phyloP scores from a whole-genome alignment of 2,888 invertebrate genomes.

The Drepana falcataria region DNA sequence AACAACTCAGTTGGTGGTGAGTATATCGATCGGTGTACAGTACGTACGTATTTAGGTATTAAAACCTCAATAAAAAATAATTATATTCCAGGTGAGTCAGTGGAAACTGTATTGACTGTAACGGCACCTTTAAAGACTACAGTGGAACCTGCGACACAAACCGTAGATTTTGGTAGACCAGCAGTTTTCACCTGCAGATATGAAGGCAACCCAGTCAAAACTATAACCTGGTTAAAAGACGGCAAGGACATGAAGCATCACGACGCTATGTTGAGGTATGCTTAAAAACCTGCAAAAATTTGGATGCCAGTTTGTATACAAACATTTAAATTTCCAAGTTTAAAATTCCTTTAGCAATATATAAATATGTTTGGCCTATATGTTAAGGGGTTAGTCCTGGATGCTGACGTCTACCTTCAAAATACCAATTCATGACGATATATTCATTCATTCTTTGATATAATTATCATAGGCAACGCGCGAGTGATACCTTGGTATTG shows the following conservation, averaged over 20 bases:
- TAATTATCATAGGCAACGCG: neutral
- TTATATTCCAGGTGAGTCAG: conserved; percentile 88
- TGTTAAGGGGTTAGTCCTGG: too few relatives aligned
- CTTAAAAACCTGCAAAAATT: conserved; percentile 1
- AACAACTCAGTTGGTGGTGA: conserved; percentile 93
- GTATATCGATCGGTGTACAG: conserved; percentile 12
- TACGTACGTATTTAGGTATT: too few relatives aligned
- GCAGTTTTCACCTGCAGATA: conserved; percentile 95
- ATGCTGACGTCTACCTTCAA: neutral
- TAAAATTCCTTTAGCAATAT: too few relatives aligned
- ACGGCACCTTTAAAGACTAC: conserved; percentile 93
- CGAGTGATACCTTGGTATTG: too few relatives aligned
- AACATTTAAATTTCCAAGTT: too few relatives aligned
- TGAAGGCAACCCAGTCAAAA: conserved; percentile 93
- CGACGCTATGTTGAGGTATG: conserved; percentile 84
- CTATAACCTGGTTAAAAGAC: conserved; percentile 95
- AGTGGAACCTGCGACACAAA: conserved; percentile 94
- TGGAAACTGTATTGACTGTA: conserved; percentile 94
- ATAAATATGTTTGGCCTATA: too few relatives aligned
- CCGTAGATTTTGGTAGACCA: conserved; percentile 95
- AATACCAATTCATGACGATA: too few relatives aligned
- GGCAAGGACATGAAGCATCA: conserved; percentile 91
- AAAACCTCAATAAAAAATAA: too few relatives aligned
- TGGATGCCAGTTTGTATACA: too few relatives aligned
- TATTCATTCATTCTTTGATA: neutral